Evolutionary conservation across 2,888 invertebrate genomes (phyloP).

Genomic region (Leptinotarsa tumamoca): DNA sequence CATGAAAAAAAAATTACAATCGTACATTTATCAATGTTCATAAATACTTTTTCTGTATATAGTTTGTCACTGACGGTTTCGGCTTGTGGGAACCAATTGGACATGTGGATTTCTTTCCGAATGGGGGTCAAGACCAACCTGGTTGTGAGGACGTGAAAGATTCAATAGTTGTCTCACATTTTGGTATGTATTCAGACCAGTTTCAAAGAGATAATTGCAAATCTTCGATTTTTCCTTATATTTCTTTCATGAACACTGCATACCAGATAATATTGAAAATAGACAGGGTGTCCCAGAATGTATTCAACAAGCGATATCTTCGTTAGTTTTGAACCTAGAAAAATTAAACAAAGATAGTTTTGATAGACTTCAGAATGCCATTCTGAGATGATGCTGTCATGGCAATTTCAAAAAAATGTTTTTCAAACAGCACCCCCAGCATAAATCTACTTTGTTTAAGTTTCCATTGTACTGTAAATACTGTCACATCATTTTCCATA

Average conservation of each 20-base stretch:
- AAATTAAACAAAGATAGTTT: no score
- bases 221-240: background rate
- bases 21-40: background rate
- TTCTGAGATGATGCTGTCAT: no score
- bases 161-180: conserved; percentile 70
- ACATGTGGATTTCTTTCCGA: conserved; percentile 73
- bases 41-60: conserved; percentile 23
- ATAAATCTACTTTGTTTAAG: no score
- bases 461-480: no score
- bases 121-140: conserved; percentile 73
- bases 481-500: no score
- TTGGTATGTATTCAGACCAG: conserved; percentile 63
- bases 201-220: background rate
- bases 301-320: no score
- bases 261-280: no score
- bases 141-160: conserved; percentile 71
- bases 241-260: background rate
- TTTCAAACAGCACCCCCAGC: no score
- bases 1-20: background rate
- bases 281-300: no score
- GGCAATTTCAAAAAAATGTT: no score
- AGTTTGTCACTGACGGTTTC: conserved; percentile 72
- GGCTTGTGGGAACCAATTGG: conserved; percentile 72
- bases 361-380: no score
- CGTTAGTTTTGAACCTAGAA: no score